phyloP scores from a whole-genome alignment of 2,888 invertebrate species.

The Phytoseiulus persimilis region DNA sequence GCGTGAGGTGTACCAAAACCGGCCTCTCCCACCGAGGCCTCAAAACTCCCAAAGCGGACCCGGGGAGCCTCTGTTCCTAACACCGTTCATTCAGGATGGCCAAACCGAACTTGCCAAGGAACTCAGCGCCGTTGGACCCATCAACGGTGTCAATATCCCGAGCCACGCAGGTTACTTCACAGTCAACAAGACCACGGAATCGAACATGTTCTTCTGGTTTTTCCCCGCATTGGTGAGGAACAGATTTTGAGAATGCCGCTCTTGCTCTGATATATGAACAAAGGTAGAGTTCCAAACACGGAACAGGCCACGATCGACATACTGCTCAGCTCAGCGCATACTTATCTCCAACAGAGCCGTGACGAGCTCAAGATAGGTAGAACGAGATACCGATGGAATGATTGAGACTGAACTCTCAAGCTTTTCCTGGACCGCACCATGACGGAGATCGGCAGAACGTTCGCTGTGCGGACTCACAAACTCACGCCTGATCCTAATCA shows the following conservation, averaged over 20 bases:
- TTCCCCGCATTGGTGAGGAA: constrained; percentile 62
- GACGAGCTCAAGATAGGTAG: background rate
- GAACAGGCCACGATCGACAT: constrained; percentile 37
- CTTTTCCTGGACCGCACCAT: background rate
- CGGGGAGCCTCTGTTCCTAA: constrained; percentile 64
- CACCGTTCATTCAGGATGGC: constrained; percentile 64
- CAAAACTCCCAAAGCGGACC: constrained; percentile 45
- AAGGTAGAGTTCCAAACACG: no score
- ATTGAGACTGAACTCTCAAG: background rate
- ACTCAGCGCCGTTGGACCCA: constrained; percentile 48
- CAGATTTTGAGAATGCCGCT: no score
- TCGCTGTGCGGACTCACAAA: no score
- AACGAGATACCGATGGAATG: background rate
- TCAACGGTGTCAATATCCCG: constrained; percentile 53
- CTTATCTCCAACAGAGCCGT: background rate
- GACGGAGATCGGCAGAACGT: background rate
- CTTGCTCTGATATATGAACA: no score
- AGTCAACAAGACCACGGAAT: constrained; percentile 65
- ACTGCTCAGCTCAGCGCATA: background rate
- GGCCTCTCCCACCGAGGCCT: constrained; percentile 39
- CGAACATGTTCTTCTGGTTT: constrained; percentile 85
- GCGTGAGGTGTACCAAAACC: constrained; percentile 21
- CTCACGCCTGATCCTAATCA: no score
- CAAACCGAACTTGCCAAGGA: constrained; percentile 60
- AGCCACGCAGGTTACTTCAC: constrained; percentile 76